These are phyloP conservation scores for Aeoliscus strigatus DNA, from an alignment of 2,797 vertebrate genomes.

Conservation along the genomic window DNA sequence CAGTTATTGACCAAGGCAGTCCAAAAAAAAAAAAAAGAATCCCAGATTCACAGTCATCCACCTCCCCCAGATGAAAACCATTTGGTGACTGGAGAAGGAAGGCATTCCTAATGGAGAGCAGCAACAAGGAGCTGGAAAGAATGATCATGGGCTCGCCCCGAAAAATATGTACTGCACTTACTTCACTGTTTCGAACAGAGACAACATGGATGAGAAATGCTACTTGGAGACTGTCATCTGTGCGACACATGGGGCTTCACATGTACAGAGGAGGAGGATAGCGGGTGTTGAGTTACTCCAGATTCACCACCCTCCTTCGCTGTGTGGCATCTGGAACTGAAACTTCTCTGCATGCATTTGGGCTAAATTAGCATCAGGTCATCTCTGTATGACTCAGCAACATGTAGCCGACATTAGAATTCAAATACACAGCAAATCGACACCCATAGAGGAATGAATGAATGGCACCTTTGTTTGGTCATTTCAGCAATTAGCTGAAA, in stretches of 20 bases:
- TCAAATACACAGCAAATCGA: too few relatives aligned
- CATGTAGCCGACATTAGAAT: background rate
- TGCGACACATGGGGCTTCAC: slow-evolving; percentile 26
- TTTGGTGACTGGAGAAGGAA: slow-evolving; percentile 55
- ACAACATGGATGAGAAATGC: slow-evolving; percentile 26
- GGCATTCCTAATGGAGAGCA: slow-evolving; percentile 55
- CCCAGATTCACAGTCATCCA: slow-evolving; percentile 47
- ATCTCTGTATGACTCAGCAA: slow-evolving; percentile 2
- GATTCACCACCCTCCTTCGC: slow-evolving; percentile 3
- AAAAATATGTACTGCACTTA: slow-evolving; percentile 36
- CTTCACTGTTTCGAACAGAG: slow-evolving; percentile 34
- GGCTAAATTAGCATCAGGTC: slow-evolving; percentile 10
- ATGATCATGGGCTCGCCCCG: slow-evolving; percentile 42
- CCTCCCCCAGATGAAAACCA: slow-evolving; percentile 71
- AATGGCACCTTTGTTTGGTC: slow-evolving; percentile 59
- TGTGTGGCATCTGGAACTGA: slow-evolving; percentile 10
- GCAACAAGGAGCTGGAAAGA: slow-evolving; percentile 61
- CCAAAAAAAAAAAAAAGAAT: slow-evolving; percentile 31
- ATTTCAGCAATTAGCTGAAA: slow-evolving; percentile 48
- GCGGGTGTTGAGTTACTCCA: background rate
- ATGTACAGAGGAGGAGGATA: slow-evolving; percentile 6
- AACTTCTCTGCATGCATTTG: slow-evolving; percentile 10
- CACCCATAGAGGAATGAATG: slow-evolving; percentile 30
- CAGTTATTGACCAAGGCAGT: slow-evolving; percentile 51
- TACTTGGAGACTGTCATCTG: slow-evolving; percentile 37